Evolutionary conservation across 2,888 invertebrate species (phyloP).

Genomic region (Xanthia icteritia): DNA sequence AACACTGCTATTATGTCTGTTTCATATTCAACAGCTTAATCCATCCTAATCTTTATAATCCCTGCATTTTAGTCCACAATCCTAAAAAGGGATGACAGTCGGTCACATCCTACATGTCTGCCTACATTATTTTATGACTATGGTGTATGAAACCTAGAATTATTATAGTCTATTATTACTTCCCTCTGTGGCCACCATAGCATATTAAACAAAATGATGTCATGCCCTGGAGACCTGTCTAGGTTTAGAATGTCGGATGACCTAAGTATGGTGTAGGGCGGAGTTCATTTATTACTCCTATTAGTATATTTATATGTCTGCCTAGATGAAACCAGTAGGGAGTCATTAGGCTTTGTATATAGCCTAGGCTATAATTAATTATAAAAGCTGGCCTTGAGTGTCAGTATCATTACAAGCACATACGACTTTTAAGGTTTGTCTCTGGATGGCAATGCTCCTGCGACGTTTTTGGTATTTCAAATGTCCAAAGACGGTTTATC

Average conservation of each 20-base stretch:
- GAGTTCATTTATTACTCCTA: slow-evolving; percentile 15
- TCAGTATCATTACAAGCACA: no score
- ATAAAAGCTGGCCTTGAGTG: not conserved
- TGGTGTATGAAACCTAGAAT: slow-evolving; percentile 7
- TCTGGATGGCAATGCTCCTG: no score
- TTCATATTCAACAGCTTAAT: not conserved
- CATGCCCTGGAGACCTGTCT: slow-evolving; percentile 35
- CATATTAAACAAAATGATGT: slow-evolving; percentile 54
- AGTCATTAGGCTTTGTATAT: slow-evolving; percentile 10
- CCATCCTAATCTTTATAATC: not conserved
- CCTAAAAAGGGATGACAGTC: slow-evolving; percentile 6
- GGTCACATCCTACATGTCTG: not conserved
- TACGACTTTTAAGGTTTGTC: no score
- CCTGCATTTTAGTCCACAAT: not conserved
- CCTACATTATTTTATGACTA: slow-evolving; percentile 16
- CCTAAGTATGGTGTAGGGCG: slow-evolving; percentile 45
- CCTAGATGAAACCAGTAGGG: slow-evolving; percentile 11
- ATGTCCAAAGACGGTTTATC: no score
- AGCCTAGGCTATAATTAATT: not conserved
- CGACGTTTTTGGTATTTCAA: no score
- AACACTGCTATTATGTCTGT: no score
- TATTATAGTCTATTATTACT: slow-evolving; percentile 8
- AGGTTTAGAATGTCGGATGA: slow-evolving; percentile 37
- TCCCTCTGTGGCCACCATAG: slow-evolving; percentile 16
- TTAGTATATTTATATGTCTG: not conserved